Conservation (phyloP, 2,888 invertebrate genomes). For the Phengaris arion region DNA sequence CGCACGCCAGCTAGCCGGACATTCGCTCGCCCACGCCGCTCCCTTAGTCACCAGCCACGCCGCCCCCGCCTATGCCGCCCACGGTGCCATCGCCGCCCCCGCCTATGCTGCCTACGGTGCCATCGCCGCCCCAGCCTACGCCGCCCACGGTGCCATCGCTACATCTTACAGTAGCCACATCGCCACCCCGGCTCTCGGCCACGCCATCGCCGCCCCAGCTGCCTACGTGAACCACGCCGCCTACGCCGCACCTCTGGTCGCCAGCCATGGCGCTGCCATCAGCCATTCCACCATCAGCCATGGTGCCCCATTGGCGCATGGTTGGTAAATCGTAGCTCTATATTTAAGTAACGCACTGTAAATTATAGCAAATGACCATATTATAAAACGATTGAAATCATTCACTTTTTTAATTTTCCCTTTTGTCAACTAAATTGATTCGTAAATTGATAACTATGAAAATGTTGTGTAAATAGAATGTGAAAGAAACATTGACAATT, state of each 20-base stretch:
- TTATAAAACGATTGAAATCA: not conserved
- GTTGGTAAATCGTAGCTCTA: not conserved
- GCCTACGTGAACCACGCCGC: slow-evolving; percentile 17
- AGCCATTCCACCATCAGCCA: slow-evolving; percentile 26
- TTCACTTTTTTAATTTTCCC: not conserved
- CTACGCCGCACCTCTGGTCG: slow-evolving; percentile 5
- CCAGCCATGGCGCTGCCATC: slow-evolving; percentile 20
- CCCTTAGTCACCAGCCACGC: slow-evolving; percentile 40
- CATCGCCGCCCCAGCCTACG: slow-evolving; percentile 52
- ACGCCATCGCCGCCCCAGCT: slow-evolving; percentile 33
- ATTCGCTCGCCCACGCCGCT: slow-evolving; percentile 38
- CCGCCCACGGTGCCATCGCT: slow-evolving; percentile 44
- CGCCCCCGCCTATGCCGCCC: slow-evolving; percentile 18
- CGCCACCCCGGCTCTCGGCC: slow-evolving; percentile 40
- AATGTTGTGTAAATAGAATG: too few relatives aligned
- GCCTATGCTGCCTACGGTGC: slow-evolving; percentile 50
- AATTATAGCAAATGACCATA: slow-evolving; percentile 7
- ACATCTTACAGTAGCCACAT: slow-evolving; percentile 42
- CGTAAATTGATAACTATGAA: too few relatives aligned
- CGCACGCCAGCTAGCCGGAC: slow-evolving; percentile 38
- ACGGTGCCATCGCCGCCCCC: slow-evolving; percentile 37
- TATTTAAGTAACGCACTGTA: slow-evolving; percentile 9
- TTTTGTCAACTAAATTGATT: not conserved
- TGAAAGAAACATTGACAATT: too few relatives aligned
- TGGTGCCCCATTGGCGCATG: slow-evolving; percentile 1